phyloP scores from a whole-genome alignment of 2,113 vertebrate species.

The Podiceps cristatus region DNA sequence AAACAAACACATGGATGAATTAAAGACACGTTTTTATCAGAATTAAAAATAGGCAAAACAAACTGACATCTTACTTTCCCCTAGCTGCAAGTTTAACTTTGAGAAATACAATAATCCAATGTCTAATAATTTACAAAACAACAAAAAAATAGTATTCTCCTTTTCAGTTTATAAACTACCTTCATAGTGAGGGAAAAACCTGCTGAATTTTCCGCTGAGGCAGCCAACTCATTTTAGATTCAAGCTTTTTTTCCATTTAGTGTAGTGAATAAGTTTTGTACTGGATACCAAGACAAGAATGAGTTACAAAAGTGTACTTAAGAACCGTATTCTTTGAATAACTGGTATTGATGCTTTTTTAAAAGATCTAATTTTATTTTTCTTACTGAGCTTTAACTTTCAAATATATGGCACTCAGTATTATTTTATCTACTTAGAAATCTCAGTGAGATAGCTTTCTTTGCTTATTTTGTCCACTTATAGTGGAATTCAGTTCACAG shows the following conservation, averaged over 20 bases:
- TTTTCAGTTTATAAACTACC: not conserved
- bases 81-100: not conserved
- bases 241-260: not conserved
- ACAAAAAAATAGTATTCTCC: fast-evolving
- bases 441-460: not conserved
- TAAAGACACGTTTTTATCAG: not conserved
- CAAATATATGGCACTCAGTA: not conserved
- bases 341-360: not conserved
- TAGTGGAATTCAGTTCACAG: not conserved
- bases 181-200: fast-evolving
- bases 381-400: not conserved
- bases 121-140: not conserved
- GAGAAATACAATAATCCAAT: not conserved
- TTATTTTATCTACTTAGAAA: not conserved
- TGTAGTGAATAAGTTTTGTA: not conserved
- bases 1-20: not conserved
- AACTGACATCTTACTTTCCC: not conserved
- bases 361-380: not conserved
- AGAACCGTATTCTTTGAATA: not conserved
- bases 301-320: not conserved
- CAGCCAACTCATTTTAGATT: not conserved
- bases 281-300: not conserved
- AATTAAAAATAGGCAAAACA: not conserved
- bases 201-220: not conserved
- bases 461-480: not conserved